Percentiles rank a stretch among this genome's conserved stretches.
Evolutionary conservation across 2,888 invertebrate species (phyloP).

Genomic region (Hemithea aestivaria): DNA sequence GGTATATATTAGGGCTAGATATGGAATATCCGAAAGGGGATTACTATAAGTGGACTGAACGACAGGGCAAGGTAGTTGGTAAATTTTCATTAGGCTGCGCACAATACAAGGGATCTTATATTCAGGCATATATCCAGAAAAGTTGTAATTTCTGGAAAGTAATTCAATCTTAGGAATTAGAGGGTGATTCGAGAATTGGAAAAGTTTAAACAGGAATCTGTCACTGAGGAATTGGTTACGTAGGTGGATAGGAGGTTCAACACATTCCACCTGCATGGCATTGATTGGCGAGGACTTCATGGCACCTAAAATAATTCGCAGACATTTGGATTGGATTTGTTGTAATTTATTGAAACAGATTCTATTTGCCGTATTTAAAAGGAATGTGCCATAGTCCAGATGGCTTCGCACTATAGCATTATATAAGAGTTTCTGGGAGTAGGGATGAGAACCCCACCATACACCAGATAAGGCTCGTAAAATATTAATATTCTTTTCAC

Average conservation of each 20-base stretch:
- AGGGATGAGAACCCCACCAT: conserved; percentile 27
- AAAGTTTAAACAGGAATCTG: too few relatives aligned
- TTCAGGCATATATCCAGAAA: too few relatives aligned
- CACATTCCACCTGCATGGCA: conserved; percentile 19
- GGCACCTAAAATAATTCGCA: conserved; percentile 24
- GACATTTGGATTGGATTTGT: conserved; percentile 24
- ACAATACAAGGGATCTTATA: too few relatives aligned
- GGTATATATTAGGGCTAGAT: too few relatives aligned
- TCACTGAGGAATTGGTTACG: conserved; percentile 8
- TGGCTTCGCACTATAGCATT: conserved; percentile 24
- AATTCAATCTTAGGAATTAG: too few relatives aligned
- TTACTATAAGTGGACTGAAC: neutral
- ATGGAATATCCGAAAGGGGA: neutral
- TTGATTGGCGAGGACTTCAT: conserved; percentile 31
- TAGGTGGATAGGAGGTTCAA: conserved; percentile 7
- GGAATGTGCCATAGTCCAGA: conserved; percentile 26
- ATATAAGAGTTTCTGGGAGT: conserved; percentile 20
- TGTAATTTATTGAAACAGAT: conserved; percentile 4
- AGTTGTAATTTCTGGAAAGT: too few relatives aligned
- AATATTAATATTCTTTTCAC: conserved; percentile 21
- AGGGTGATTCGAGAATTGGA: too few relatives aligned
- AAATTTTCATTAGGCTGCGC: too few relatives aligned
- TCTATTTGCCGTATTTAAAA: conserved; percentile 23
- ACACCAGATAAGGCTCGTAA: conserved; percentile 17
- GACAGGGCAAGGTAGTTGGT: too few relatives aligned